These are phyloP conservation scores for Agonopterix arenella DNA, from an alignment of 2,888 invertebrate species.

Conservation along the genomic window DNA sequence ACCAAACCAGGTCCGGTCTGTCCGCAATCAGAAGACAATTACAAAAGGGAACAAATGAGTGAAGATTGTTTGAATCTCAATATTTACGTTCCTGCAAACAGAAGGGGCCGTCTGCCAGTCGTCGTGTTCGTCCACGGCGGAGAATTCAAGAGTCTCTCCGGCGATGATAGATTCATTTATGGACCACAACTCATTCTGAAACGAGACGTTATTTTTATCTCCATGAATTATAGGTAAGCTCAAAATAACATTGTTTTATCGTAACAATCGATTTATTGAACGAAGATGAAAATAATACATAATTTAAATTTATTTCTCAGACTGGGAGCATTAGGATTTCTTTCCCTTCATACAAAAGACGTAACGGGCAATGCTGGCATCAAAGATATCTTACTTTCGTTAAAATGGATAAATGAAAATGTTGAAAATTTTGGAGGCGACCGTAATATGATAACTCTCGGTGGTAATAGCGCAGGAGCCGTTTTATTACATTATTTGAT, in stretches of 20 bases:
- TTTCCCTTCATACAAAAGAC: constrained; percentile 28
- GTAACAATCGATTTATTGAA: too few species aligned
- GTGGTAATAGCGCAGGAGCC: constrained; percentile 40
- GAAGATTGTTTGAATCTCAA: constrained; percentile 31
- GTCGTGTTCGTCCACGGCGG: constrained; percentile 39
- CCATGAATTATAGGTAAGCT: constrained; percentile 37
- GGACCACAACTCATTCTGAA: constrained; percentile 36
- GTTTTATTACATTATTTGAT: constrained; percentile 32
- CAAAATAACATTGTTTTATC: neutral
- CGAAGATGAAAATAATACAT: too few species aligned
- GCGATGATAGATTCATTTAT: constrained; percentile 17
- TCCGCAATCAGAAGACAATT: constrained; percentile 17
- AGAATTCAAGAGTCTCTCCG: constrained; percentile 23
- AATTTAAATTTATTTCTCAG: constrained; percentile 16
- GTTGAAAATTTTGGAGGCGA: constrained; percentile 35
- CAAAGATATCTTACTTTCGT: constrained; percentile 33
- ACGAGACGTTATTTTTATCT: constrained; percentile 34
- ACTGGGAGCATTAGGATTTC: constrained; percentile 41
- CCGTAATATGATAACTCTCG: constrained; percentile 26
- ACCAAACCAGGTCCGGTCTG: constrained; percentile 21
- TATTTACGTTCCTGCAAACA: constrained; percentile 22
- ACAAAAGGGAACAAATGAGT: constrained; percentile 17
- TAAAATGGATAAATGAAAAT: constrained; percentile 36
- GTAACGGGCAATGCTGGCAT: constrained; percentile 38
- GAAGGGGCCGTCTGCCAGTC: constrained; percentile 21